Evolutionary conservation across 2,888 invertebrate genomes (phyloP), one percentile per base, ranked within the genome.

Genomic region (Syritta pipiens): DNA sequence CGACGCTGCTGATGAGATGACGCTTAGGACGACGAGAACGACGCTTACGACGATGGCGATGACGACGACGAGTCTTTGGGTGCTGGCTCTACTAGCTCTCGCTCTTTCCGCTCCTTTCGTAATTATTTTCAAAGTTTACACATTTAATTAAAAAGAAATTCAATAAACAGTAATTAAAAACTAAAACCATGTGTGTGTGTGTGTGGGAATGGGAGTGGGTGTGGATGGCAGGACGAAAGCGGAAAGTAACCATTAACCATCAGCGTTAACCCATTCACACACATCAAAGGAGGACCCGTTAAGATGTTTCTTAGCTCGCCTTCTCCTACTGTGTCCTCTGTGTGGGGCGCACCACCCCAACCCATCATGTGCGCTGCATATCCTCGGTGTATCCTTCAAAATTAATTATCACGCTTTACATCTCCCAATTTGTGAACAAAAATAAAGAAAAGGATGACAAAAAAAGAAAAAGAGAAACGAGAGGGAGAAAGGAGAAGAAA

Each of bases 381-480:
- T n/a, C n/a, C n/a, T n/a, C n/a, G n/a, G 28, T 12, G 32, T 60
- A 60, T 71, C 49, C 79, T 79, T 79, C 79, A 79, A 74, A 79
- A 79, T 79, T 79, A 79, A 79, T 79, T 79, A 79, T 79, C 79
- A 79, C 79, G 79, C 74, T 79, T 79, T 74, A 79, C 74, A 74
- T 74, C 74, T 74, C 67, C 79, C 79, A 79, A 79, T 79, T 79
- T 79, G 79, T 65, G 65, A 62, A 62, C 72, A 72, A 48, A 72
- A 60, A 79, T 53, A 28, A 9, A 46, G 26, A 51, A 48, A 10
- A 6, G 37, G 14, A 28, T 28, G 19, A 20, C 1, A 32, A 9
- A 17, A 30, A 40, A 51, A 57, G 57, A 76, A 51, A 51, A 14
- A n/a, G 44, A 22, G 19, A 35, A 24, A 32, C n/a, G n/a, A n/a